Evolutionary conservation across 2,797 vertebrate genomes (phyloP).

Genomic region (Phylloscopus collybita): DNA sequence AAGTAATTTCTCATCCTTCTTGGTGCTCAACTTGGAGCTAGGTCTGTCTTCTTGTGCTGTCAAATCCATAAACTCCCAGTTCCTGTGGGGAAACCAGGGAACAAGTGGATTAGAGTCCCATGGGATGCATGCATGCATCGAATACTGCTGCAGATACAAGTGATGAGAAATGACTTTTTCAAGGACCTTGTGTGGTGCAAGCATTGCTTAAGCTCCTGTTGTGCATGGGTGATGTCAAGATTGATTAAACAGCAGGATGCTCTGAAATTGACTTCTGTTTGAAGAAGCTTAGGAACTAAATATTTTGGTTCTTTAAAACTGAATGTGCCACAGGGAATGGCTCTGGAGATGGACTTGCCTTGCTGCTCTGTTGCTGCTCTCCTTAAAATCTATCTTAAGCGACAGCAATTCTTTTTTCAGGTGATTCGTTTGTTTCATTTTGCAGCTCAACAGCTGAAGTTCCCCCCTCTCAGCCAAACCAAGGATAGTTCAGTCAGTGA

Average conservation of each 20-base stretch:
- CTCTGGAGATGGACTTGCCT: background rate
- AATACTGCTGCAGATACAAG: background rate
- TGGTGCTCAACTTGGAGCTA: background rate
- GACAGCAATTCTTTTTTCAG: background rate
- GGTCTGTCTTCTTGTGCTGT: background rate
- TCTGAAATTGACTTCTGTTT: background rate
- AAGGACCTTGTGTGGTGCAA: background rate
- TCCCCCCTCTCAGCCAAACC: background rate
- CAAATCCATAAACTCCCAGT: background rate
- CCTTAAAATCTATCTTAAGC: background rate
- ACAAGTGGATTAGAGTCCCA: background rate
- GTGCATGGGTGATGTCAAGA: background rate
- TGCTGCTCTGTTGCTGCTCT: background rate
- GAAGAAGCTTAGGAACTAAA: background rate
- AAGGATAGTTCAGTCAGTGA: background rate
- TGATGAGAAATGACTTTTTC: background rate
- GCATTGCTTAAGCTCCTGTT: background rate
- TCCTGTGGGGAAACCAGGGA: background rate
- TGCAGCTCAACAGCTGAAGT: background rate
- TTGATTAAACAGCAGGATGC: background rate
- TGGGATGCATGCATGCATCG: background rate
- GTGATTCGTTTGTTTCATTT: background rate
- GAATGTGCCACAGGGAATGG: background rate
- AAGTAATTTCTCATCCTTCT: background rate
- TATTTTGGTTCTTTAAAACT: background rate